Base-by-base conservation (phyloP, 2,113 vertebrate species). In the Polypterus senegalus region DNA sequence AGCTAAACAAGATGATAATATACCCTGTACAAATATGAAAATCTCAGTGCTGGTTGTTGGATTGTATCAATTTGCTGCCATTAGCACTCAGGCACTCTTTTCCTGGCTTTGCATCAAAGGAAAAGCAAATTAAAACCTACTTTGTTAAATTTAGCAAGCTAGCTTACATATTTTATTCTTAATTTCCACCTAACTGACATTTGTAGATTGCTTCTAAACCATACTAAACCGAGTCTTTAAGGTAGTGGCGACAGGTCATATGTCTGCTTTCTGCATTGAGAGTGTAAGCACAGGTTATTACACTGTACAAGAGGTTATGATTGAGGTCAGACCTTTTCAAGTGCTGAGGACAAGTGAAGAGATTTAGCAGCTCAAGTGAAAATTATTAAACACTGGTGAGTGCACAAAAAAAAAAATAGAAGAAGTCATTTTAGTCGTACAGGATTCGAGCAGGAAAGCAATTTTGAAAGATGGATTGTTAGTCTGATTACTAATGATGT, bases 21-120 rank as follows among this genome's bases (percentile, higher is more conserved):
- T 27, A 27, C 27, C 27, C 27, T 27, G 27, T 27, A 27, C 27
- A 27, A 27, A 27, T 27, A 27, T 27, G 27, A 27, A 27, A 27
- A 27, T 27, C 27, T 27, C 27, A 27, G 27, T 27, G 27, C 27
- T 27, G 27, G 27, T 1, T 27, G 27, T 27, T 27, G 27, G 27
- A 27, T 27, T 27, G 27, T 27, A 27, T 27, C 27, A 27, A 27
- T 27, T 27, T 27, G 27, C 27, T 27, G 27, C 27, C 77, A 82
- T 84, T 84, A 77, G 75, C 60, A 66, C 69, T 70, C 48, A 55
- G 77, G 71, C 69, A 71, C 74, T 73, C 67, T 69, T 47, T 48
- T 49, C 54, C 47, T 51, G 46, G 47, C 53, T 6, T 7, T 57
- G 9, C 27, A 45, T 7, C 52, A 49, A 55, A 8, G 10, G 52